Evolutionary conservation across 2,797 vertebrate genomes (phyloP), one percentile per base, ranked within the genome.

Genomic region (Lutra lutra): DNA sequence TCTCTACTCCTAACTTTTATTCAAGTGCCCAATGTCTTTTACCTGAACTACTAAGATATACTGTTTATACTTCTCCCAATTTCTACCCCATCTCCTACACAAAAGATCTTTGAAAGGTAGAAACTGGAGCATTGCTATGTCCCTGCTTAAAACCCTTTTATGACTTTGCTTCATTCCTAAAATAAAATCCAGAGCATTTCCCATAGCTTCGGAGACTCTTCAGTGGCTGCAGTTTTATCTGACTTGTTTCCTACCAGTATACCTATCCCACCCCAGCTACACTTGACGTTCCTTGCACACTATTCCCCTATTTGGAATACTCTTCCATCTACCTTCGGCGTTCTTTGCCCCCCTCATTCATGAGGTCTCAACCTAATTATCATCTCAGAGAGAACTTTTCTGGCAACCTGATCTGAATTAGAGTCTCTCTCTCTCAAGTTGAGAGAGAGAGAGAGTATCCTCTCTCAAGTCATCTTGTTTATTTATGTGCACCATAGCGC

Each of bases 181-280:
- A 64, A n/a, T 85, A 86, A 91, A 72, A 62, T n/a, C n/a, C 38
- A 38, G 72, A 87, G 40, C 35, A 54, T 72, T 43, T 9, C 3
- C 48, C 46, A 0, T 27, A 2, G 12, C 35, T 51, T 68, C 0
- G 0, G 0, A 60, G 56, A 27, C 68, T 60, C 48, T 17, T 9
- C 38, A 11, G 0, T 18, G 0, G 40, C 84, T 72, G 3, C 17
- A 25, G 15, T 77, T 62, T 5, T 0, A 14, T 70, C 13, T 25
- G n/a, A 23, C 17, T 97, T 64, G 14, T 51, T 64, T 68, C 79
- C 40, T 38, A 0, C n/a, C 40, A 14, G 21, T 35, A 35, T 32
- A 0, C 11, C 14, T 35, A 2, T 9, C 18, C 35, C 68, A 0
- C 27, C 3, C 2, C 5, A 14, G 46, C 23, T 68, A 79, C 40